Evolutionary conservation across 1,140 invertebrate species (phyloP).

Genomic region (Schlechtendalia chinensis): DNA sequence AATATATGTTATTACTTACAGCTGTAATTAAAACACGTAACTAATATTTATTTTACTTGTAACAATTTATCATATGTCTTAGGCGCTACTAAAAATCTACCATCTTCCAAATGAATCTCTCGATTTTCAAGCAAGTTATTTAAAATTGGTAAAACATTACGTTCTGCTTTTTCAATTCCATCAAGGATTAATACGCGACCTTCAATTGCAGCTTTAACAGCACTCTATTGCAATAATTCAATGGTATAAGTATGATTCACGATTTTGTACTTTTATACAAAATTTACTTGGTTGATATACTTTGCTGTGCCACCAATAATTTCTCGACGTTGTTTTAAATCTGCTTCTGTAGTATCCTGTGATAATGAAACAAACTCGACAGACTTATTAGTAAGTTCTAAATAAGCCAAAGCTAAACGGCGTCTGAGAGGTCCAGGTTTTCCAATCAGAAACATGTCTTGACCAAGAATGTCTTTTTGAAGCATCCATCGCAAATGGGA

Average conservation of each 20-base stretch:
- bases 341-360: slow-evolving; percentile 93
- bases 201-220: slow-evolving; percentile 83
- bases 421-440: slow-evolving; percentile 78
- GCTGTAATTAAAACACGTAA: background rate
- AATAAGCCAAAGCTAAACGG: slow-evolving; percentile 79
- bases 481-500: slow-evolving; percentile 89
- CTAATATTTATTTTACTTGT: slow-evolving; percentile 61
- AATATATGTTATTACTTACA: background rate
- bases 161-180: slow-evolving; percentile 95
- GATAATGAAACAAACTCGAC: slow-evolving; percentile 91
- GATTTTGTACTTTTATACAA: background rate
- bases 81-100: slow-evolving; percentile 85
- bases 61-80: slow-evolving; percentile 87
- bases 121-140: slow-evolving; percentile 98
- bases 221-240: slow-evolving; percentile 63
- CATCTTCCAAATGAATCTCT: slow-evolving; percentile 98
- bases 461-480: slow-evolving; percentile 86
- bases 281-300: slow-evolving; percentile 86
- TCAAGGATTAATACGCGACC: slow-evolving; percentile 90
- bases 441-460: slow-evolving; percentile 95
- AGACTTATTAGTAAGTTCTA: slow-evolving; percentile 84
- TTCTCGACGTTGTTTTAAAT: slow-evolving; percentile 93
- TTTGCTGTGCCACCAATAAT: slow-evolving; percentile 81
- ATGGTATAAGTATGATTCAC: background rate
- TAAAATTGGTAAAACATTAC: slow-evolving; percentile 94